Evolutionary conservation across 2,888 invertebrate genomes (phyloP), one percentile per base, ranked within the genome.

Genomic region (Platycheirus rosarum): DNA sequence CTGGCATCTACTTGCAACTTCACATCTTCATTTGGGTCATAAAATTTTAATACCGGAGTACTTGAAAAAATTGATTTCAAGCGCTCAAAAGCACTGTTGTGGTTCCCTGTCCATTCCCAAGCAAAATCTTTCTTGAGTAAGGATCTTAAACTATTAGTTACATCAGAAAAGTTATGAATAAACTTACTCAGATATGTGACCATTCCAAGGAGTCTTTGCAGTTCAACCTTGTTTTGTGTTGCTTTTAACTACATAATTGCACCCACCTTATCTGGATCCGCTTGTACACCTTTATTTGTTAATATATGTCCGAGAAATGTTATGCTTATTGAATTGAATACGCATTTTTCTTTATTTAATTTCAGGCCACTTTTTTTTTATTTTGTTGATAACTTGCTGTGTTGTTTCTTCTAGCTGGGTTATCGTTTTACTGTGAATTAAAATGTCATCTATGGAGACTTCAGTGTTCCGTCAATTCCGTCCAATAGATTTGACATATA

Each of bases 301-400:
- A 88, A 85, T 2, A 87, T 80, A 40, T 88, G 88, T 0, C 87
- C 87, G 4, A 88, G 63, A 46, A 86, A 87, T 57, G 86, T 88
- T 11, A 78, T 53, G 35, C 65, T 69, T 14, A 71, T 69, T 16
- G 62, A 13, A 16, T 74, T 63, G 32, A 84, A 84, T 11, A 84
- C 70, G 46, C 84, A 87, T 76, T 87, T 87, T n/a, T 85, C 85
- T 73, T 84, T 75, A 44, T 85, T 86, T 16, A 88, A 48, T 51
- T 85, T 86, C 29, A 87, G 60, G 8, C 86, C 87, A 2, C 23
- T 23, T 1, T 13, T 1, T n/a, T 23, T 20, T 6, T 23, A 57
- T 82, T 55, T 75, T 62, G 1, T 86, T 70, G 3, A 48, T 20
- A 13, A 86, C 85, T 35, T 74, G 60, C 16, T 80, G 26, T 29